Base-by-base conservation (phyloP, 1,140 invertebrate genomes). In the Temnothorax nylanderi region DNA sequence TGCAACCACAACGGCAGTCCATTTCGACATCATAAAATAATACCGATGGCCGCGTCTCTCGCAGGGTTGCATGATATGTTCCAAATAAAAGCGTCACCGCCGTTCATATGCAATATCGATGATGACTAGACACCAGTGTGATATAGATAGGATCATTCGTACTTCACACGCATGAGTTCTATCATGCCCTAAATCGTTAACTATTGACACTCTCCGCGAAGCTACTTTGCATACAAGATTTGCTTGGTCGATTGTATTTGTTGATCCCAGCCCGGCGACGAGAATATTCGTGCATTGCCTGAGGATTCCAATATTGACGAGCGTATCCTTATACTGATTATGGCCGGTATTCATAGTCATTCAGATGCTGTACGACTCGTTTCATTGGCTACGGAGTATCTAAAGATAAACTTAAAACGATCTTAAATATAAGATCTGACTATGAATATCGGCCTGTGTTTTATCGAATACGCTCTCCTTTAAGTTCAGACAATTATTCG, bases 41-140 rank as follows among this genome's bases (percentile, higher is more conserved):
- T 62, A 32, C 6, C 10, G n/a, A 64, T 8, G 1, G 18, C 34
- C 6, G 18, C 54, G 3, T 34, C 21, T 18, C 18, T 64, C 18
- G 32, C 18, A 64, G 58, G 6, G 10, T 64, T 56, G 32, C 32
- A 44, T 51, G 64, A 80, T 81, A 69, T 71, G 64, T 81, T 54
- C 11, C 18, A 69, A 69, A 71, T 41, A 71, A 77, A 77, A 77
- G 11, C 7, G 21, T 58, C 34, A 26, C 34, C 3, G 18, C 54
- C 8, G n/a, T 51, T 75, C 18, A 58, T n/a, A 18, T 13, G 5
- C 34, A 54, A 65, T 78, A 60, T 62, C 16, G 16, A 77, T 60
- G 34, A 44, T 18, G 13, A 60, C 44, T 21, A 62, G 21, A 77
- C 16, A 76, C 16, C 41, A 32, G 21, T 32, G 21, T n/a, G 26